phyloP scores from a whole-genome alignment of 2,113 vertebrate species.

The Chiloscyllium plagiosum region DNA sequence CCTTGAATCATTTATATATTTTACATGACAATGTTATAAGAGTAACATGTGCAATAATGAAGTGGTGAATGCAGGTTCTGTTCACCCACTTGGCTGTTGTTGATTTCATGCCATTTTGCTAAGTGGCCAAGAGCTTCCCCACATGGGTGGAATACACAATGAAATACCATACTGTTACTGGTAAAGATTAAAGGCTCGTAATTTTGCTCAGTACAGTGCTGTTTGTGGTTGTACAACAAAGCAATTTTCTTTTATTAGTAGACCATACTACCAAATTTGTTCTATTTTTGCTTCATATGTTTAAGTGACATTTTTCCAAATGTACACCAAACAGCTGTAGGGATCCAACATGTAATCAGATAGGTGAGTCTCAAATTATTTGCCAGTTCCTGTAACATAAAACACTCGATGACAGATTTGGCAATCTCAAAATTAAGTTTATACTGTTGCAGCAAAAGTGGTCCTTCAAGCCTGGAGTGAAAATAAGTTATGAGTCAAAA shows the following conservation, averaged over 20 bases:
- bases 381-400: background rate
- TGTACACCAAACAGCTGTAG: background rate
- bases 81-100: background rate
- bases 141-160: background rate
- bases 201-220: background rate
- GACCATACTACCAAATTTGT: background rate
- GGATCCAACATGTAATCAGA: background rate
- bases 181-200: background rate
- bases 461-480: background rate
- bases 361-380: background rate
- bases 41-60: background rate
- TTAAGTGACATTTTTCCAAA: background rate
- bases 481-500: background rate
- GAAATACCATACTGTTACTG: background rate
- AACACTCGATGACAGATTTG: background rate
- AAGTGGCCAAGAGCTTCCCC: background rate
- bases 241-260: background rate
- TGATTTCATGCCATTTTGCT: background rate
- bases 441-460: background rate
- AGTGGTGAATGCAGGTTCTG: background rate
- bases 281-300: background rate
- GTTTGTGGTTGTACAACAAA: background rate
- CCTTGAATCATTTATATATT: background rate
- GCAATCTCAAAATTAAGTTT: background rate
- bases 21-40: background rate